Evolutionary conservation across 2,888 invertebrate species (phyloP), one percentile per base, ranked within the genome.

Genomic region (Artemia sinica): DNA sequence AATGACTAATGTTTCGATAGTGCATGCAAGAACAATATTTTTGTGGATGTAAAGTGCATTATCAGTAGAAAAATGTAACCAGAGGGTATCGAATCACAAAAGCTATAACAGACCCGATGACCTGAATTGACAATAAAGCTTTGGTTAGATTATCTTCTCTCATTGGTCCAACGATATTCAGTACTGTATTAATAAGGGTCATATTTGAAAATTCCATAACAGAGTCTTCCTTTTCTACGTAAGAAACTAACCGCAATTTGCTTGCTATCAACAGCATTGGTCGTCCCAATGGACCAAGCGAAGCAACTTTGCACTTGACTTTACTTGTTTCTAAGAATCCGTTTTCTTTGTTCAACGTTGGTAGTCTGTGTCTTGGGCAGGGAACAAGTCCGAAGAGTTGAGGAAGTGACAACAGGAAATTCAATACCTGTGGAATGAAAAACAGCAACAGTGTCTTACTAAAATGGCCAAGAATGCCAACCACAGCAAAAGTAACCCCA

Each of bases 401-500:
- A 12, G 98, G 98, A 67, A 89, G 81, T 18, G 97, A 97, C 78
- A 95, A 97, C 12, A 98, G 73, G 77, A 99, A 99, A 79, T 97
- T 96, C 69, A 88, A 83, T 74, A 96, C 86, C 84, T 98, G 98
- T 9, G 98, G 98, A 71, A 98, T 84, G 78, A 98, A 96, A 79
- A 99, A 98, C 18, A 99, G 81, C 70, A 99, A 79, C 74, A 95
- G 85, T 0, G 98, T 98, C 84, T 98, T 99, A 81, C 95, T 95
- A 78, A 99, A 98, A 79, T 97, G 97, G 10, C 98, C 95, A 71
- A 98, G 81, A 74, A 98, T 98, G 65, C 92, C 97, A 67, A 97
- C 96, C 49, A 97, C 97, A 14, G 98, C 98, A 80, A 99, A 95
- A 58, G 96, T 93, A 97, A 99, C 98, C 70, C 98, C 98, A 51